phyloP scores from a whole-genome alignment of 2,113 vertebrate genomes.

The Sorex araneus region DNA sequence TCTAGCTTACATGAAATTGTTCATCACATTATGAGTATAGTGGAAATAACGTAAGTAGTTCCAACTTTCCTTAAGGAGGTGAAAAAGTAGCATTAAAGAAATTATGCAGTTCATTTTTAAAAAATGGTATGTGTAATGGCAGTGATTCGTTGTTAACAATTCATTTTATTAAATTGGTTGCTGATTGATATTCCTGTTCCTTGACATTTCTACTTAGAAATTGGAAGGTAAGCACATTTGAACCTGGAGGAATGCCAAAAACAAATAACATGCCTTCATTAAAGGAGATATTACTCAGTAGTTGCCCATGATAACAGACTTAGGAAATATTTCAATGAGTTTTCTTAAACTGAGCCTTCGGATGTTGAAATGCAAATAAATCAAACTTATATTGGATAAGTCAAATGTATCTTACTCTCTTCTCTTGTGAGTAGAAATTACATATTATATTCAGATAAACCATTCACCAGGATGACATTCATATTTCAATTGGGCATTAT shows the following conservation, averaged over 20 bases:
- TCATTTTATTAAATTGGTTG: neutral
- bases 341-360: neutral
- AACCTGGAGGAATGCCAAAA: neutral
- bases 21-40: constrained; percentile 9
- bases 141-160: neutral
- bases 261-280: neutral
- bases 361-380: neutral
- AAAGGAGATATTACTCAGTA: neutral
- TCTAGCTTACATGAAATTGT: neutral
- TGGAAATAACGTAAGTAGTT: neutral
- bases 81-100: constrained; percentile 20
- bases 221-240: neutral
- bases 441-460: neutral
- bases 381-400: neutral
- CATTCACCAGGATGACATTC: neutral
- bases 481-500: neutral
- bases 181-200: neutral
- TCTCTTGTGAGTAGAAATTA: constrained; percentile 1
- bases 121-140: neutral
- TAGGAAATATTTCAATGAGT: no score
- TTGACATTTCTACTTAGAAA: neutral
- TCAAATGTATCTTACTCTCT: neutral
- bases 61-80: neutral
- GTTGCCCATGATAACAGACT: neutral
- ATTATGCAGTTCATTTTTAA: constrained; percentile 2